Conservation (phyloP, 2,113 vertebrate species). For the Oreochromis spilurus region DNA sequence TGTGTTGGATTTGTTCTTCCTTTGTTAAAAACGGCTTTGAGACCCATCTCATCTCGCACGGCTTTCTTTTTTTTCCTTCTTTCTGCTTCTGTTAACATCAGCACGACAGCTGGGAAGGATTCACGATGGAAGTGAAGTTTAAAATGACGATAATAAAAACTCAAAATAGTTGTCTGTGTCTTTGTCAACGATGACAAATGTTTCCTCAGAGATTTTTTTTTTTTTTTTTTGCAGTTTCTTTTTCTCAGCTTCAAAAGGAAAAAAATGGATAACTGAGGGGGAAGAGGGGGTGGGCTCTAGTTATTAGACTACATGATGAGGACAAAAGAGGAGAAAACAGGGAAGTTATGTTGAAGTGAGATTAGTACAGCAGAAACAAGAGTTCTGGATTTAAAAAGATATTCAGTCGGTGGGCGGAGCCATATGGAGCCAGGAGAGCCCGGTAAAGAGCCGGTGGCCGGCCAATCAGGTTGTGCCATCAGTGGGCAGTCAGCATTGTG, state of each 20-base stretch:
- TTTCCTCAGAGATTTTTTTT: constrained; percentile 23
- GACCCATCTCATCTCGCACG: constrained; percentile 35
- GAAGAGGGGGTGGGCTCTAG: constrained; percentile 40
- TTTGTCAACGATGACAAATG: constrained; percentile 60
- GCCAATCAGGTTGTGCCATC: constrained; percentile 78
- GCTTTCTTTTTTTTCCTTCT: not conserved
- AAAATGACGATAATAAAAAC: constrained; percentile 64
- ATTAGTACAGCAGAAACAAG: constrained; percentile 81
- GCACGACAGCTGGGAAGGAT: constrained; percentile 47
- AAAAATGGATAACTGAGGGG: constrained; percentile 42
- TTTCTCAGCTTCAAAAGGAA: constrained; percentile 64
- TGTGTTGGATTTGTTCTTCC: constrained; percentile 62
- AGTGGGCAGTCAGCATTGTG: constrained; percentile 63
- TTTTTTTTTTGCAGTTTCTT: constrained; percentile 53
- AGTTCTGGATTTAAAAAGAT: constrained; percentile 71
- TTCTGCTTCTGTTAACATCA: constrained; percentile 38
- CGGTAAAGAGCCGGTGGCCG: constrained; percentile 58
- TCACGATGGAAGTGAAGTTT: constrained; percentile 58
- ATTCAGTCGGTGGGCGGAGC: constrained; percentile 81
- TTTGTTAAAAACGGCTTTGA: constrained; percentile 67
- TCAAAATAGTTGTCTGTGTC: constrained; percentile 55
- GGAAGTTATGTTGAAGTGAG: constrained; percentile 63
- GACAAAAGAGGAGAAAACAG: constrained; percentile 52
- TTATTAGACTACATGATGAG: constrained; percentile 41
- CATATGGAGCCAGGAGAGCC: constrained; percentile 60